A percentile compares a stretch with the other conserved stretches of the same genome.
phyloP scores from a whole-genome alignment of 1,140 invertebrate species.

The Drosophila erecta region DNA sequence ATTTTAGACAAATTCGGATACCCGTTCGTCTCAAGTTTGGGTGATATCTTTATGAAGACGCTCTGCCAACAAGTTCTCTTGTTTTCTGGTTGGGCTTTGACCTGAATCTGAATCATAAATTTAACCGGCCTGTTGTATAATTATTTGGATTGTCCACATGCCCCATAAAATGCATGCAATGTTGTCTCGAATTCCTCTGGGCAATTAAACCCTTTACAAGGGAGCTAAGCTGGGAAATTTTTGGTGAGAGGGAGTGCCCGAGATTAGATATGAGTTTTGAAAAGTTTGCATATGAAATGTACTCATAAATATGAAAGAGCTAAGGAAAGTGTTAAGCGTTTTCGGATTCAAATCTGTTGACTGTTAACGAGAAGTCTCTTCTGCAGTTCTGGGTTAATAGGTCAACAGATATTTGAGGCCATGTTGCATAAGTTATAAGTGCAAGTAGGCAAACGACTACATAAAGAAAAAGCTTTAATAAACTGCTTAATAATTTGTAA shows the following conservation, averaged over 20 bases:
- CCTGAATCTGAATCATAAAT: constrained; percentile 43
- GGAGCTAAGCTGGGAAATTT: background rate
- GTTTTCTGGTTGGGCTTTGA: constrained; percentile 32
- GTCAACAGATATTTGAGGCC: constrained; percentile 26
- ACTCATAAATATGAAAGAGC: constrained; percentile 30
- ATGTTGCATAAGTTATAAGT: constrained; percentile 6
- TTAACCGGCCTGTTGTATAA: constrained; percentile 31
- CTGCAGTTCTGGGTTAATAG: constrained; percentile 32
- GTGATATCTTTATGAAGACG: constrained; percentile 30
- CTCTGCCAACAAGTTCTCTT: constrained; percentile 29
- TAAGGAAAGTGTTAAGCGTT: constrained; percentile 8
- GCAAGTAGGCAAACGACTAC: background rate
- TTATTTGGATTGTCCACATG: constrained; percentile 32
- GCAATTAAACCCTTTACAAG: constrained; percentile 35
- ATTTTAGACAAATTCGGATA: constrained; percentile 51
- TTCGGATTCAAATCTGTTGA: constrained; percentile 21
- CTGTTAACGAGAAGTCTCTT: background rate
- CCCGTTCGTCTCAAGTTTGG: constrained; percentile 27
- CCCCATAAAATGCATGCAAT: constrained; percentile 38
- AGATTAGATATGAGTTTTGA: constrained; percentile 47
- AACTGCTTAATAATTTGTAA: background rate
- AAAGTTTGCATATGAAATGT: constrained; percentile 22
- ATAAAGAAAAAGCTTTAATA: background rate
- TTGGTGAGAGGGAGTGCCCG: background rate
- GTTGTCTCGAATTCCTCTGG: constrained; percentile 27